Base-by-base conservation (phyloP, 2,113 vertebrate species). In the Melanotaenia duboulayi region DNA sequence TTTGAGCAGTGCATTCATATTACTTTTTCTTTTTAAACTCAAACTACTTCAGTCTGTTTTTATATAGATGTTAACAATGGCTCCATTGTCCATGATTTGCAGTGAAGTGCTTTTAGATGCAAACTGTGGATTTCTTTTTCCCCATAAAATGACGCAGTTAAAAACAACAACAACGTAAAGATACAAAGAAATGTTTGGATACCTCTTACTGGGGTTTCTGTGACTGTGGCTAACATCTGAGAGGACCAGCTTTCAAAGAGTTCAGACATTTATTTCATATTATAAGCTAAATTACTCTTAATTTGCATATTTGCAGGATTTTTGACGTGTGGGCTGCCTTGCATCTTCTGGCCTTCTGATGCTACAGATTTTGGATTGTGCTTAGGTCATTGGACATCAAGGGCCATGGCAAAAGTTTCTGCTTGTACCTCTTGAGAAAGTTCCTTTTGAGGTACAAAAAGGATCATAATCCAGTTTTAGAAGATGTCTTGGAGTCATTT, bases 11-110 rank as follows among this genome's bases (percentile, higher is more conserved):
- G 69, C 16, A 24, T 49, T 75, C 10, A 57, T 11, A 25, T 37
- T 6, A n/a, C 58, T 80, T 48, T 0, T 44, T 40, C 42, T 58
- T 71, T 72, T 56, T n/a, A 69, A 70, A 44, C 7, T 28, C 32
- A 28, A 6, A 8, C 44, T 48, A 17, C 7, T 48, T 48, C 44
- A 19, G 4, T 20, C 12, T 57, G 28, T 69, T 63, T 51, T 40
- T 48, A 56, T 32, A 17, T 19, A 60, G 50, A 67, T 10, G 12
- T 39, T 51, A 54, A 50, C 8, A 35, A 32, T 62, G 37, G 52
- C 44, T 39, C 4, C 22, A 25, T 19, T 58, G 23, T 35, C n/a
- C 10, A 20, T n/a, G 39, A 4, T 22, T 17, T 59, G 37, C 62
- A 25, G 48, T 9, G 16, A 74, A 23, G 32, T 22, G 42, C 19